Percentiles rank a stretch among this genome's conserved stretches.
These are phyloP conservation scores for Nannoperca obscura DNA, from an alignment of 2,797 vertebrate species.

Conservation along the genomic window DNA sequence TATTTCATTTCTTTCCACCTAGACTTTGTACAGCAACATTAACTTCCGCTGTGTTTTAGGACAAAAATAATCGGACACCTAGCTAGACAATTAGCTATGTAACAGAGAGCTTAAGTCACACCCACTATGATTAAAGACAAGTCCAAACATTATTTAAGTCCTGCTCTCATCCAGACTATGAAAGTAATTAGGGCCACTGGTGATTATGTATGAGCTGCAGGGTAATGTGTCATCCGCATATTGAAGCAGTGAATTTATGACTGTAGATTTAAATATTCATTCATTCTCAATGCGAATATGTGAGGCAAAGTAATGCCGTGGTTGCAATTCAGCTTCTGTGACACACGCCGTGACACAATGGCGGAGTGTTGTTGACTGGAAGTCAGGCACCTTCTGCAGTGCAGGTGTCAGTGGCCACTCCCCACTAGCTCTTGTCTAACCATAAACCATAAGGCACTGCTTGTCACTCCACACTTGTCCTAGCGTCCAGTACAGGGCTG, in stretches of 20 bases:
- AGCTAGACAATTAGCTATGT: not conserved
- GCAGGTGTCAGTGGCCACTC: conserved; percentile 23
- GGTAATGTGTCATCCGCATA: not conserved
- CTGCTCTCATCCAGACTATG: not conserved
- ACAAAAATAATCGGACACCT: not conserved
- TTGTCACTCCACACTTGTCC: conserved; percentile 48
- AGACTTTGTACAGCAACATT: not conserved
- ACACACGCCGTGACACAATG: conserved; percentile 4
- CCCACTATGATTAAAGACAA: conserved; percentile 1
- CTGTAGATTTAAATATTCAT: not conserved
- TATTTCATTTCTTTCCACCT: not conserved
- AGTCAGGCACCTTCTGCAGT: not conserved
- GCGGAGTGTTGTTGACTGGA: not conserved
- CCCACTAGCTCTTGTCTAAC: conserved; percentile 39
- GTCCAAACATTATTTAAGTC: conserved; percentile 14
- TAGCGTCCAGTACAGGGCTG: conserved; percentile 1
- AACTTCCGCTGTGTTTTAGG: not conserved
- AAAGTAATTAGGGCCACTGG: conserved; percentile 19
- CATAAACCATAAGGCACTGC: conserved; percentile 50
- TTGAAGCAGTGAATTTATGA: not conserved
- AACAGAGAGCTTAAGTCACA: conserved; percentile 3
- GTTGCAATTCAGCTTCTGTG: not conserved
- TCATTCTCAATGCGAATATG: not conserved
- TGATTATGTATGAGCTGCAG: conserved; percentile 28
- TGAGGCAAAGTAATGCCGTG: not conserved